Evolutionary conservation across 1,140 invertebrate species (phyloP), one percentile per base, ranked within the genome.

Genomic region (Ectropis grisescens): DNA sequence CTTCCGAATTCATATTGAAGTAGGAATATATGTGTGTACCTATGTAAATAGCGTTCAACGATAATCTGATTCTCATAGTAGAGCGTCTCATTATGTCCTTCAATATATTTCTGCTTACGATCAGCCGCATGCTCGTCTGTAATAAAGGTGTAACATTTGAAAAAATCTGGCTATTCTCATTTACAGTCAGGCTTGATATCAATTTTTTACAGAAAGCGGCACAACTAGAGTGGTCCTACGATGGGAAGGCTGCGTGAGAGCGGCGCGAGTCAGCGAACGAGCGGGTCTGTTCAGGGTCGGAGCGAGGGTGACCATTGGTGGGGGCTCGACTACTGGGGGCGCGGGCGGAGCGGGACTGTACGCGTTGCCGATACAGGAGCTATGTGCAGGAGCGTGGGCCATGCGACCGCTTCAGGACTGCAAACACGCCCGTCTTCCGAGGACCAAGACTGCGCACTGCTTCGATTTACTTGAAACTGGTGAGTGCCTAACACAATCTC

Each of bases 401-500:
- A 80, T 80, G 75, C 44, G 75, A 2, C 75, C 75, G 1, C 48
- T 80, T 22, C 75, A 78, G 30, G 75, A 80, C 48, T 80, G 75
- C 55, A 80, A 80, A 31, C 71, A 80, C 25, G 69, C 69, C 1
- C 37, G 75, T 1, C 58, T 80, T 2, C 72, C 71, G 1, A 46
- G 75, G 11, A 78, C 75, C 1, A 80, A 80, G 41, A 78, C 75
- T 25, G 70, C 75, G 4, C 71, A 75, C 30, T 75, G 62, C 37
- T 80, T 80, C 23, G 75, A 80, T 49, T 25, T 80, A 8, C 40
- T 80, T n/a, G 72, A 80, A 52, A 58, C 61, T 24, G 69, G 75
- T 78, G 29, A 33, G 39, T 38, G 12, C 15, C 11, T 13, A 16
- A 13, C 13, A 39, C 16, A n/a, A n/a, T n/a, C n/a, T n/a, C n/a